Conservation (phyloP, 2,113 vertebrate species). For the Ia io region DNA sequence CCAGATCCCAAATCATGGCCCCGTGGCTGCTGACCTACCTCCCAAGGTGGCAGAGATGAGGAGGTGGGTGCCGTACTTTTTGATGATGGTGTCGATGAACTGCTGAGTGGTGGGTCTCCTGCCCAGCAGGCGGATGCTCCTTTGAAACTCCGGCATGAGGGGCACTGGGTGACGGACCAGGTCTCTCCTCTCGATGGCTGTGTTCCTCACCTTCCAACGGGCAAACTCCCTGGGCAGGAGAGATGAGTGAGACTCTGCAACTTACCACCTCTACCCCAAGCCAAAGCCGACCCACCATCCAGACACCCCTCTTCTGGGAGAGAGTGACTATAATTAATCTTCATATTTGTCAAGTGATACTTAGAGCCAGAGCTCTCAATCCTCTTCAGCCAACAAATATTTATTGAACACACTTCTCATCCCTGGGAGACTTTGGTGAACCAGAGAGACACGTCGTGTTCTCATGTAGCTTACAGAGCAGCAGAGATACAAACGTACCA, state of each 20-base stretch:
- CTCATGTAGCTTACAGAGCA: neutral
- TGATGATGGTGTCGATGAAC: constrained; percentile 99
- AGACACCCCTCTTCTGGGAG: neutral
- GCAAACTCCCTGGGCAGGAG: constrained; percentile 93
- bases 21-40: constrained; percentile 85
- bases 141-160: constrained; percentile 99
- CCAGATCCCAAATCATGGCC: neutral
- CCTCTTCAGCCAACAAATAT: neutral
- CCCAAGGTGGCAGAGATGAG: constrained; percentile 99
- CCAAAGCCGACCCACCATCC: neutral
- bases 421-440: neutral
- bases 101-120: constrained; percentile 97
- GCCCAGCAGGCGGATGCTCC: constrained; percentile 95
- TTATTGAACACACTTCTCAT: neutral
- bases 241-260: constrained; percentile 40
- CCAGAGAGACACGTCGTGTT: fast-evolving
- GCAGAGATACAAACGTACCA: neutral
- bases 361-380: neutral
- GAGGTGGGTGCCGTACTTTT: constrained; percentile 99
- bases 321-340: neutral
- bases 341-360: neutral
- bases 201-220: constrained; percentile 99
- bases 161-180: constrained; percentile 94
- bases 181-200: constrained; percentile 96
- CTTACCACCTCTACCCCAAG: neutral